phyloP scores from a whole-genome alignment of 2,888 invertebrate species.

The Branchellion lobata region DNA sequence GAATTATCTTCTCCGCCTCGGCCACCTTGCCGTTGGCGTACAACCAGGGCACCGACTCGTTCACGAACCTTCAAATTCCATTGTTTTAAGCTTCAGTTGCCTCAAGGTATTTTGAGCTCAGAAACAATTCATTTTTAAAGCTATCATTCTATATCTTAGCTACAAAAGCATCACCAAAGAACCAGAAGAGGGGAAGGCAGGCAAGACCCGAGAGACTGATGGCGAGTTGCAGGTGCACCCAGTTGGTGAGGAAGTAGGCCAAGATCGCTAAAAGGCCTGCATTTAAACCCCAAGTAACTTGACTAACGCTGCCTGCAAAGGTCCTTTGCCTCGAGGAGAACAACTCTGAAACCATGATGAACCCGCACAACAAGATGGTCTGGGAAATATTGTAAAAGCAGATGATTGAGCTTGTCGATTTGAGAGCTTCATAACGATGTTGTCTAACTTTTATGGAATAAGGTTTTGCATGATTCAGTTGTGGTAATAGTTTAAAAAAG shows the following conservation, averaged over 20 bases:
- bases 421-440: not conserved
- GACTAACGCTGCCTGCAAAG: constrained; percentile 49
- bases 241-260: constrained; percentile 50
- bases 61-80: constrained; percentile 52
- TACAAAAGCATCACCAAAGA: not conserved
- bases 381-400: constrained; percentile 13
- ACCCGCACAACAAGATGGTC: constrained; percentile 51
- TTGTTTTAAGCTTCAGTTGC: too few species aligned
- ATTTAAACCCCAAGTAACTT: constrained; percentile 50
- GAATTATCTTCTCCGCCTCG: constrained; percentile 51
- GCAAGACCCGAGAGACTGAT: constrained; percentile 47
- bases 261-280: constrained; percentile 49
- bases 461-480: too few species aligned
- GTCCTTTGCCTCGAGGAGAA: constrained; percentile 51
- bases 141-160: too few species aligned
- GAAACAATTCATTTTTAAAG: too few species aligned
- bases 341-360: constrained; percentile 52
- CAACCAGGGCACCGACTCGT: constrained; percentile 53
- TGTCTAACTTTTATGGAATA: not conserved
- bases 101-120: too few species aligned
- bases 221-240: constrained; percentile 50
- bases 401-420: not conserved
- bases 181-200: constrained; percentile 50
- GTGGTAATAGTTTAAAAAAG: not conserved
- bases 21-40: constrained; percentile 50